Evolutionary conservation across 2,888 invertebrate species (phyloP), one percentile per base, ranked within the genome.

Genomic region (Chironomus riparius): DNA sequence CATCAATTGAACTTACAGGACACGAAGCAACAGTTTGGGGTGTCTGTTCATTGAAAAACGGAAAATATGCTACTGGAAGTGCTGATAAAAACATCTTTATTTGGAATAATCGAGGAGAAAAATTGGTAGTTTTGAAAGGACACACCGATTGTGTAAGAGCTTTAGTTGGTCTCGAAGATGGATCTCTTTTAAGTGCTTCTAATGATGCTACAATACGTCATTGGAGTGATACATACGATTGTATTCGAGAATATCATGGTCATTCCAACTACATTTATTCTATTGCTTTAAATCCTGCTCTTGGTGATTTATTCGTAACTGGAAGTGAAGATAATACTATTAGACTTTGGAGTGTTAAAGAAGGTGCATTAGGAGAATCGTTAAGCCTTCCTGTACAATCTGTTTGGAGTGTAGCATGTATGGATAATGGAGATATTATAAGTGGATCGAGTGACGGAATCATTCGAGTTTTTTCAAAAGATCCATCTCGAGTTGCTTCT

Each of bases 101-200:
- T 28, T 98, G 97, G 97, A 88, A 86, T 78, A 86, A 86, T 75
- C 85, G 89, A 79, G 94, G 93, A 3, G 87, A 87, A 77, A 86
- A 89, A 79, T 83, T 91, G 76, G 87, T 86, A 76, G 87, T 89
- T 75, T 85, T 93, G 50, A 88, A 86, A 83, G 93, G 97, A 4
- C 98, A 98, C 82, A 91, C 90, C 1, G 98, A 98, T 81, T 97
- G 97, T 85, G 95, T 98, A 0, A 86, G 98, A 81, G 92, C 88
- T 24, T 81, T 98, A 47, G 88, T 90, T 0, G 87, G 90, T 1
- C 85, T 94, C 7, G 89, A 88, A 75, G 82, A 87, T n/a, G 88
- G 89, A 56, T 88, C 90, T 65, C 93, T 99, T 83, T 84, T 97
- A 1, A 96, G 97, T 69, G 94, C 94, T 81, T 90, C 95, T 28